phyloP scores from a whole-genome alignment of 2,113 vertebrate species.

The Labeo catla region DNA sequence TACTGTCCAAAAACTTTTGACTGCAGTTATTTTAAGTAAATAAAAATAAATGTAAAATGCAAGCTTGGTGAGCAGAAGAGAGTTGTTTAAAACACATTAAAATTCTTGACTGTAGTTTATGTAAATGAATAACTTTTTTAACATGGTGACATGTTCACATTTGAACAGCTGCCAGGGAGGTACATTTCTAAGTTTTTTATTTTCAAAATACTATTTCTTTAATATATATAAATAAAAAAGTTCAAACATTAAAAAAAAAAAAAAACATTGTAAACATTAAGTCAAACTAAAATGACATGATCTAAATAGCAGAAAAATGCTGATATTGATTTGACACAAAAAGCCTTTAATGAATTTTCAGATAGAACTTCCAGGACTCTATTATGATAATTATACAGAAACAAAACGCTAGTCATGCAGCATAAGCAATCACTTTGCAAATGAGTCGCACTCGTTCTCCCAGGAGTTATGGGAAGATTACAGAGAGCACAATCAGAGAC shows the following conservation, averaged over 20 bases:
- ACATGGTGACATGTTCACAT: no score
- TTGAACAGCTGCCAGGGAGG: background rate
- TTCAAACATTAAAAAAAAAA: background rate
- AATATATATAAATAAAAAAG: background rate
- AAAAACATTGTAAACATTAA: background rate
- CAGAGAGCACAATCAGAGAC: slow-evolving; percentile 17
- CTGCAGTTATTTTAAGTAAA: no score
- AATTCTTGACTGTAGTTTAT: background rate
- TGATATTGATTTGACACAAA: background rate
- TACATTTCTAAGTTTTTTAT: background rate
- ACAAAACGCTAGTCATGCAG: slow-evolving; percentile 12
- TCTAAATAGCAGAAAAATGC: background rate
- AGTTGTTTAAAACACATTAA: no score
- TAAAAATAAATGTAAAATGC: no score
- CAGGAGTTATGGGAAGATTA: slow-evolving; percentile 38
- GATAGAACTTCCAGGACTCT: background rate
- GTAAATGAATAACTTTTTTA: background rate
- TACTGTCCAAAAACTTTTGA: no score
- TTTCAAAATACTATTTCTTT: background rate
- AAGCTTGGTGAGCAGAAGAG: no score
- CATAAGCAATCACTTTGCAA: slow-evolving; percentile 48
- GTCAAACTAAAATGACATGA: background rate
- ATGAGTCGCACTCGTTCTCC: slow-evolving; percentile 21
- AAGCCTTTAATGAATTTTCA: background rate
- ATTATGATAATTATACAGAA: slow-evolving; percentile 28